phyloP scores from a whole-genome alignment of 2,888 invertebrate species.

The Apamea sordens region DNA sequence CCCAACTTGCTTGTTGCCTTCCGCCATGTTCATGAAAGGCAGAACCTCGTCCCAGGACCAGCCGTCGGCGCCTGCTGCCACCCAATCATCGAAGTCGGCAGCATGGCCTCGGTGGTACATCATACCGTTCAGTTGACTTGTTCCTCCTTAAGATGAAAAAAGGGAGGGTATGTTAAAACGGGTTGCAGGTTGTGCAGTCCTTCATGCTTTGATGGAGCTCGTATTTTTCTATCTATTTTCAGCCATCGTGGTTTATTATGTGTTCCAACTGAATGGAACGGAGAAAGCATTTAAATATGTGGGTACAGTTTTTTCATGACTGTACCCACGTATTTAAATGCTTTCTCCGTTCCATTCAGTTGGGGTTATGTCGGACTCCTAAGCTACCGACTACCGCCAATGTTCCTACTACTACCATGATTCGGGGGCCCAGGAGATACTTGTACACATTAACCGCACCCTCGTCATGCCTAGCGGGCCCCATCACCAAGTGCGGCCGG shows the following conservation, averaged over 20 bases:
- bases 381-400: no score
- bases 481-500: background rate
- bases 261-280: background rate
- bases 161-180: background rate
- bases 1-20: constrained; percentile 91
- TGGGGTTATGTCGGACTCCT: no score
- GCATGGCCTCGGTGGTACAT: constrained; percentile 94
- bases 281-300: background rate
- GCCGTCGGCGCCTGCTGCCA: constrained; percentile 91
- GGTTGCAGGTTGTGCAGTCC: background rate
- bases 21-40: constrained; percentile 92
- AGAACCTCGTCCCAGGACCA: constrained; percentile 93
- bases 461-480: background rate
- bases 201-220: background rate
- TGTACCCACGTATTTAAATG: no score
- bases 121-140: constrained; percentile 94
- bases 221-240: background rate
- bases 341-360: no score
- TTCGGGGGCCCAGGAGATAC: background rate
- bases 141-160: constrained; percentile 89
- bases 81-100: constrained; percentile 93
- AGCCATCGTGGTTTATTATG: no score
- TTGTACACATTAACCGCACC: background rate
- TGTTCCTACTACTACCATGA: no score
- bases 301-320: background rate